phyloP scores from a whole-genome alignment of 2,888 invertebrate genomes.

The Drosophila leonis region DNA sequence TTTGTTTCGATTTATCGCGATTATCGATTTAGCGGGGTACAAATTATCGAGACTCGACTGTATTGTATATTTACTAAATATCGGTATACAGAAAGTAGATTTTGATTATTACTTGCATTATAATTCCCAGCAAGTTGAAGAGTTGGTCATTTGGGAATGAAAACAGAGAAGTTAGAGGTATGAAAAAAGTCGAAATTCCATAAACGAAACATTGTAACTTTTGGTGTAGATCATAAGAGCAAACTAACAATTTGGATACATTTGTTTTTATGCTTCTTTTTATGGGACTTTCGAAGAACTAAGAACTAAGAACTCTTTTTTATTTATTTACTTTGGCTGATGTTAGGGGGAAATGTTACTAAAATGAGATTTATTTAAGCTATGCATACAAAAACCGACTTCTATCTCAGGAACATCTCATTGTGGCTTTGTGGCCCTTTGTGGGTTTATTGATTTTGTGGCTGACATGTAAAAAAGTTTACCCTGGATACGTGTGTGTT shows the following conservation, averaged over 20 bases:
- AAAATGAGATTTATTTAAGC: background rate
- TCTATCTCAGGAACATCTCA: slow-evolving; percentile 12
- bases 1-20: too few relatives aligned
- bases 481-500: slow-evolving; percentile 52
- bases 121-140: too few relatives aligned
- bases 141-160: too few relatives aligned
- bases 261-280: background rate
- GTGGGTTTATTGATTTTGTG: slow-evolving; percentile 50
- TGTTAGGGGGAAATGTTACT: background rate
- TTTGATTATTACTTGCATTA: too few relatives aligned
- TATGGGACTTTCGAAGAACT: background rate
- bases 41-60: too few relatives aligned
- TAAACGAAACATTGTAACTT: background rate
- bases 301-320: background rate
- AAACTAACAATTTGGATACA: background rate
- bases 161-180: too few relatives aligned
- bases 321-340: background rate
- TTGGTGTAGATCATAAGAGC: background rate
- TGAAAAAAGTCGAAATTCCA: background rate
- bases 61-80: too few relatives aligned
- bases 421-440: slow-evolving; percentile 5
- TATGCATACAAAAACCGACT: background rate
- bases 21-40: too few relatives aligned
- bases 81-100: too few relatives aligned
- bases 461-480: slow-evolving; percentile 52